These are phyloP conservation scores for Chitala chitala DNA, from an alignment of 2,113 vertebrate genomes.

Conservation along the genomic window DNA sequence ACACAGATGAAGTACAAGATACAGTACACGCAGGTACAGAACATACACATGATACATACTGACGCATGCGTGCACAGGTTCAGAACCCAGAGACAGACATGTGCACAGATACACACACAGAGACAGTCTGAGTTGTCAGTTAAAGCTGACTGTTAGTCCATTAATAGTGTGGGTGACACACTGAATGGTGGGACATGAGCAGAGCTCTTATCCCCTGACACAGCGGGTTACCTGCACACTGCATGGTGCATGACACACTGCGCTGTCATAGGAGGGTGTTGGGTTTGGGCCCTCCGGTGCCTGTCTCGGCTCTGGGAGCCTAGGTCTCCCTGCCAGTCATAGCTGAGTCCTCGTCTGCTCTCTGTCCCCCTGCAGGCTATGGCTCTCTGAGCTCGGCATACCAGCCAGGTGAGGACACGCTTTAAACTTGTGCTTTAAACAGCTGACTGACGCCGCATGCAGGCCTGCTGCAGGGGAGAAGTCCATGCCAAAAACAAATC, in stretches of 20 bases:
- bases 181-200: neutral
- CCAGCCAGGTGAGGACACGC: constrained; percentile 51
- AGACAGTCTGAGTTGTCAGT: neutral
- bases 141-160: neutral
- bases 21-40: too few species aligned
- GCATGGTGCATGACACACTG: neutral
- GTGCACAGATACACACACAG: neutral
- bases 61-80: too few species aligned
- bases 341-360: neutral
- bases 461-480: too few species aligned
- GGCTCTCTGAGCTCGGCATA: constrained; percentile 53
- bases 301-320: neutral
- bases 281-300: neutral
- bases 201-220: constrained; percentile 19
- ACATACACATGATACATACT: too few species aligned
- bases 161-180: neutral
- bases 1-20: too few species aligned
- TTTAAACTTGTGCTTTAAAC: neutral
- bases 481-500: too few species aligned
- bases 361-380: constrained; percentile 47
- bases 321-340: neutral
- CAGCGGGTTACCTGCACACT: constrained; percentile 19
- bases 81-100: too few species aligned
- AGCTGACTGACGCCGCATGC: too few species aligned
- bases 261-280: neutral